These are phyloP conservation scores for Sisor rabdophorus DNA, from an alignment of 2,113 vertebrate genomes.

Conservation along the genomic window DNA sequence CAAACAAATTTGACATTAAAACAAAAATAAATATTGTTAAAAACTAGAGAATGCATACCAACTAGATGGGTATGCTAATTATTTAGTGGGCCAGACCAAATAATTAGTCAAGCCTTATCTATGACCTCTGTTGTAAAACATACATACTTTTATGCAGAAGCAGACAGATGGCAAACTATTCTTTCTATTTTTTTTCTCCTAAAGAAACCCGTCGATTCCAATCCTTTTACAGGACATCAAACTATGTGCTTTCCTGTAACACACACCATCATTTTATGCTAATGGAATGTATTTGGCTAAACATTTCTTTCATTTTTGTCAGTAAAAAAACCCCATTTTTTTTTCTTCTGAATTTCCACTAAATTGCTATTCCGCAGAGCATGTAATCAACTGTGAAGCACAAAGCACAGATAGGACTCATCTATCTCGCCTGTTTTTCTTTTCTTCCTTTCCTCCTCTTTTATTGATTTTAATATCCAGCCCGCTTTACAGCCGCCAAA, in stretches of 20 bases:
- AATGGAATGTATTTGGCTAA: background rate
- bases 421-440: constrained; percentile 6
- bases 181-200: background rate
- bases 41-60: no score
- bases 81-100: no score
- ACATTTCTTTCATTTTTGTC: background rate
- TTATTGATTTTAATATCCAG: constrained; percentile 2
- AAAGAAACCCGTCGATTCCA: background rate
- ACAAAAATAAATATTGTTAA: no score
- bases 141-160: no score
- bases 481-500: background rate
- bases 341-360: background rate
- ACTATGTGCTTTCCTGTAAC: background rate
- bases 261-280: background rate
- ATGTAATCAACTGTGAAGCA: constrained; percentile 22
- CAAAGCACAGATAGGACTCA: constrained; percentile 18
- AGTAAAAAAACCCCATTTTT: background rate
- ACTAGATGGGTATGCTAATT: no score
- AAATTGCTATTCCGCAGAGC: constrained; percentile 16
- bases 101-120: no score
- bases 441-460: background rate
- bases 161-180: no score
- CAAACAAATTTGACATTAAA: no score
- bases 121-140: no score
- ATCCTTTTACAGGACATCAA: background rate